These are phyloP conservation scores for Trichomycterus rosablanca DNA, from an alignment of 2,113 vertebrate genomes.

Conservation along the genomic window DNA sequence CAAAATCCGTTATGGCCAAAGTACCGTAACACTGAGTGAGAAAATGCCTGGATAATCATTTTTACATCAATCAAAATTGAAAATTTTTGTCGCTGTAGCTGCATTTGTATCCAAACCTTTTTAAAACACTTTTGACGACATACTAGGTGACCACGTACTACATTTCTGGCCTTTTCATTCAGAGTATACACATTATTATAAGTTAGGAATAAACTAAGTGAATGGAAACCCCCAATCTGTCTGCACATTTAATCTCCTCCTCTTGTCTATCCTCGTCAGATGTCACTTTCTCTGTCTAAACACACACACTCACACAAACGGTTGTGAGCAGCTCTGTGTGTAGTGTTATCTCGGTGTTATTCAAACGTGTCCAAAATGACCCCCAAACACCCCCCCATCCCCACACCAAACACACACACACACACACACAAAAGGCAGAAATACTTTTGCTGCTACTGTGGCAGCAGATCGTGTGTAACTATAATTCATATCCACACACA, in stretches of 20 bases:
- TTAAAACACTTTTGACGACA: not conserved
- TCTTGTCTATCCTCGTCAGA: not conserved
- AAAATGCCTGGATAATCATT: too few relatives aligned
- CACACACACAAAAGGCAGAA: slow-evolving; percentile 44
- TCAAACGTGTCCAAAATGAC: slow-evolving; percentile 38
- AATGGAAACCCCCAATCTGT: slow-evolving; percentile 6
- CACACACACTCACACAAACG: slow-evolving; percentile 43
- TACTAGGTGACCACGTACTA: too few relatives aligned
- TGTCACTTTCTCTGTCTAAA: slow-evolving; percentile 32
- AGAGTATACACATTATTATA: slow-evolving; percentile 22
- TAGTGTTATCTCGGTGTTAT: slow-evolving; percentile 32
- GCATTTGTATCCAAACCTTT: slow-evolving; percentile 4
- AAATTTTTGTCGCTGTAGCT: not conserved
- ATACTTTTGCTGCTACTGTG: slow-evolving; percentile 47
- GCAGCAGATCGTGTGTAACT: slow-evolving; percentile 39
- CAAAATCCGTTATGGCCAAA: not conserved
- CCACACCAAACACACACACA: too few relatives aligned
- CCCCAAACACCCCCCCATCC: too few relatives aligned
- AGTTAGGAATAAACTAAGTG: not conserved
- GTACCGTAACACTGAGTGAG: too few relatives aligned
- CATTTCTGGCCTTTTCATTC: too few relatives aligned
- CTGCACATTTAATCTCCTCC: not conserved
- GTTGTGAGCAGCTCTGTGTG: slow-evolving; percentile 34
- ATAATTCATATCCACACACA: slow-evolving; percentile 45
- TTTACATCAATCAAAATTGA: too few relatives aligned